Evolutionary conservation across 2,888 invertebrate species (phyloP), one percentile per base, ranked within the genome.

Genomic region (Leucania comma): DNA sequence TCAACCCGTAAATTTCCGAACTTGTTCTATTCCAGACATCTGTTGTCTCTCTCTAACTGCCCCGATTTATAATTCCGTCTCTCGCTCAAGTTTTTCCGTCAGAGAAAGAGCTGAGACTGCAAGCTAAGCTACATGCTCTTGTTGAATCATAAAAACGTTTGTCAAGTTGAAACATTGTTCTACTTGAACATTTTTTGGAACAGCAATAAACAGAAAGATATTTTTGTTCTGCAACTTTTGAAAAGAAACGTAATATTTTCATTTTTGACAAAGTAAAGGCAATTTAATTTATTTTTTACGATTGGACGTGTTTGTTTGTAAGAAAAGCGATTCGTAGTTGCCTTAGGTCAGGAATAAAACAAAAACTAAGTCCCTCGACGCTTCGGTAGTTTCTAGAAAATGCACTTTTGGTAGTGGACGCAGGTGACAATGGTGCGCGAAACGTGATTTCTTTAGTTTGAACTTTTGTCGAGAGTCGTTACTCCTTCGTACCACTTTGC

Each of bases 341-440:
- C 53, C 46, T 57, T 56, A 63, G 29, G 63, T 72, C 56, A 70
- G 58, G 63, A 73, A 74, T 77, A 72, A 73, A 85, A 84, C 68
- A 72, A 68, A 72, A 69, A 62, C 60, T 53, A 73, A 58, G 67
- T 78, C 78, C 61, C 65, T 53, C 48, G 62, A 60, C 54, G 68
- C 61, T 68, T 67, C 66, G 68, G 75, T 80, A 84, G 83, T 86
- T 86, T 83, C 84, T 82, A 80, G 77, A 79, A 84, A 87, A 86
- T 87, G 85, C 85, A 86, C 85, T 86, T 88, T 88, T 84, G 82
- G 83, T 79, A 79, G 70, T 71, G 86, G 85, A 80, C 88, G 77
- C 91, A 91, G 90, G 92, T 92, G 90, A 90, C 90, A 90, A 89
- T 89, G 78, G 81, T 82, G 74, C 72, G 75, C 22, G 59, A 65